These are phyloP conservation scores for Loris lydekkerianus DNA, from an alignment of 2,797 vertebrate genomes.

Conservation along the genomic window DNA sequence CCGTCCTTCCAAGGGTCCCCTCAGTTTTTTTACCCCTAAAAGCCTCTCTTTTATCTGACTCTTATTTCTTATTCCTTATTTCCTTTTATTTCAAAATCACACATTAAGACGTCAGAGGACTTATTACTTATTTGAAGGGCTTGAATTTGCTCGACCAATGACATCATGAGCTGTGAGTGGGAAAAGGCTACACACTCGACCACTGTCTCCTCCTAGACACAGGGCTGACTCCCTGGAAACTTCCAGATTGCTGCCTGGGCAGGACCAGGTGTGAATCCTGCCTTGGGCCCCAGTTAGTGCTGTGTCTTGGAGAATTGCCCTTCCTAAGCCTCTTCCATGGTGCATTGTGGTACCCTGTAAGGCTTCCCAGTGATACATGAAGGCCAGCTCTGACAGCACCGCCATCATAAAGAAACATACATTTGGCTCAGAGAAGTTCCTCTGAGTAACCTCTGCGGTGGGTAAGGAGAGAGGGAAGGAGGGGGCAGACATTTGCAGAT, in stretches of 20 bases:
- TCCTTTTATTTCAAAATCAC: neutral
- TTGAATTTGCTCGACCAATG: neutral
- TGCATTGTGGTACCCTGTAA: fast-evolving
- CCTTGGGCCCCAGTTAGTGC: fast-evolving
- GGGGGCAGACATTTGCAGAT: fast-evolving
- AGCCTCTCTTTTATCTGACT: neutral
- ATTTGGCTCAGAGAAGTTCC: neutral
- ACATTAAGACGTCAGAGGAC: fast-evolving
- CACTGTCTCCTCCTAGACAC: fast-evolving
- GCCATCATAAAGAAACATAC: fast-evolving
- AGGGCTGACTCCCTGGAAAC: too few relatives aligned
- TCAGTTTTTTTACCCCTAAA: fast-evolving
- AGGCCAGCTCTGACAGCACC: neutral
- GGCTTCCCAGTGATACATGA: fast-evolving
- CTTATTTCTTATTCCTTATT: neutral
- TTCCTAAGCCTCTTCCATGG: too few relatives aligned
- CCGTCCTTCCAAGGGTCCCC: neutral
- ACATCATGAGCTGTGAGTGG: fast-evolving
- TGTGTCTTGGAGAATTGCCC: too few relatives aligned
- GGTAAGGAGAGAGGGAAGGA: too few relatives aligned
- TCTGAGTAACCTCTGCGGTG: fast-evolving
- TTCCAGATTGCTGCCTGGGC: fast-evolving
- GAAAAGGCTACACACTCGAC: fast-evolving
- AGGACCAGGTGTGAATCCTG: too few relatives aligned
- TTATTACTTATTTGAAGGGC: too few relatives aligned